Conservation (phyloP, 2,888 invertebrate species). For the Aphidoletes aphidimyza region DNA sequence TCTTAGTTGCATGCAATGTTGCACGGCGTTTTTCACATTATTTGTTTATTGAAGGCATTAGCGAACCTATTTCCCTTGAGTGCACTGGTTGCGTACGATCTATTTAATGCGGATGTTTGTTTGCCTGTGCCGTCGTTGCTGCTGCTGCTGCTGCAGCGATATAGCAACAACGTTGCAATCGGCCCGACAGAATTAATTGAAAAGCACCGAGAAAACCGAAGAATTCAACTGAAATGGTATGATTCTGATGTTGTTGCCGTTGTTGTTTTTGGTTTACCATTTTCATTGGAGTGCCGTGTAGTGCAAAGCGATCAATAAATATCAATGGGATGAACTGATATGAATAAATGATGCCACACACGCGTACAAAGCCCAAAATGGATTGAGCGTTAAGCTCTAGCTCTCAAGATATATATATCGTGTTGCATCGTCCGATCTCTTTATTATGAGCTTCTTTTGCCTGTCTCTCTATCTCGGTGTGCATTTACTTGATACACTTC, state of each 20-base stretch:
- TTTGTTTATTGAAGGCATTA: constrained; percentile 7
- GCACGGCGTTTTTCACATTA: background rate
- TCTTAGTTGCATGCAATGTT: background rate
- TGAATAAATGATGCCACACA: constrained; percentile 49
- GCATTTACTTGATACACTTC: no score
- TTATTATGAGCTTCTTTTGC: background rate
- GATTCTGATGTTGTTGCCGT: no score
- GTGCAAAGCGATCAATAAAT: constrained; percentile 39
- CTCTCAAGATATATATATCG: constrained; percentile 8
- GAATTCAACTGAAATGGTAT: background rate
- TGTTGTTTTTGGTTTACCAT: background rate
- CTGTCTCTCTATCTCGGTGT: background rate
- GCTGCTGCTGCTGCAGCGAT: no score
- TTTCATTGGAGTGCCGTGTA: background rate
- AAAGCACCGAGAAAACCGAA: background rate
- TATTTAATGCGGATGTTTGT: constrained; percentile 15
- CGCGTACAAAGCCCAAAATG: constrained; percentile 1
- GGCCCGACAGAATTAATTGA: background rate
- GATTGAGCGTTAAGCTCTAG: background rate
- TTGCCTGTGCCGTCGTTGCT: no score
- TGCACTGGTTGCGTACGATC: background rate
- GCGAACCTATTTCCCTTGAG: background rate
- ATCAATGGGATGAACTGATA: constrained; percentile 46
- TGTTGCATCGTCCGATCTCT: constrained; percentile 26
- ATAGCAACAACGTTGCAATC: background rate